Conservation (phyloP, 1,140 invertebrate species). For the Physella acuta region DNA sequence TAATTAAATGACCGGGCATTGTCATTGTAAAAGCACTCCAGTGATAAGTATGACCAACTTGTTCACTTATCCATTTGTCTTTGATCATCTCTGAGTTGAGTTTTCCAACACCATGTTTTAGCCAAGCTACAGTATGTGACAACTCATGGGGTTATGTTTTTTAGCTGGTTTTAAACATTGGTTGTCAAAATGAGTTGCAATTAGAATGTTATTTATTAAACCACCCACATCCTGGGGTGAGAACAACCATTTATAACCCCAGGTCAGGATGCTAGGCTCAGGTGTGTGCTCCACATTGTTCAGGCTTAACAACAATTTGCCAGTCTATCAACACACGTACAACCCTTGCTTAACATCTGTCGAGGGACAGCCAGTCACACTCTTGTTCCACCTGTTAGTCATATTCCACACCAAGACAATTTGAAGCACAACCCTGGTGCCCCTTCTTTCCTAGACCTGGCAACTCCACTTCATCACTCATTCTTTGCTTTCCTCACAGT, state of each 20-base stretch:
- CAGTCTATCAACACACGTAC: conserved; percentile 6
- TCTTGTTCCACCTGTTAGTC: not conserved
- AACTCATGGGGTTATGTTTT: not conserved
- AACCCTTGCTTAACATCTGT: not conserved
- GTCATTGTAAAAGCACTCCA: not conserved
- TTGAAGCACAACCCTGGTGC: not conserved
- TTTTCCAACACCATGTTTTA: conserved; percentile 16
- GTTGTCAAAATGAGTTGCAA: not conserved
- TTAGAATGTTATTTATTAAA: too few species aligned
- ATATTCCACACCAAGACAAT: not conserved
- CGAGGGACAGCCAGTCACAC: not conserved
- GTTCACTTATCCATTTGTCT: not conserved
- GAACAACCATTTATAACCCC: too few species aligned
- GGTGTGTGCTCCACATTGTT: not conserved
- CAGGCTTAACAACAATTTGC: not conserved
- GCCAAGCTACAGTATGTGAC: not conserved
- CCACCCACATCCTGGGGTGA: not conserved
- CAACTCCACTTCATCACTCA: not conserved
- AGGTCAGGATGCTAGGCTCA: not conserved
- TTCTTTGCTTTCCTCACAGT: not conserved
- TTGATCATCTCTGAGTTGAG: not conserved
- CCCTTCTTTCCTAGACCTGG: too few species aligned
- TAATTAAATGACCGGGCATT: conserved; percentile 4
- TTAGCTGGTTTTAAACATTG: not conserved
- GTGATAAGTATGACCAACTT: not conserved